A percentile compares a stretch with the other conserved stretches of the same genome.
Evolutionary conservation across 2,888 invertebrate species (phyloP).

Genomic region (Petrolisthes manimaculis): DNA sequence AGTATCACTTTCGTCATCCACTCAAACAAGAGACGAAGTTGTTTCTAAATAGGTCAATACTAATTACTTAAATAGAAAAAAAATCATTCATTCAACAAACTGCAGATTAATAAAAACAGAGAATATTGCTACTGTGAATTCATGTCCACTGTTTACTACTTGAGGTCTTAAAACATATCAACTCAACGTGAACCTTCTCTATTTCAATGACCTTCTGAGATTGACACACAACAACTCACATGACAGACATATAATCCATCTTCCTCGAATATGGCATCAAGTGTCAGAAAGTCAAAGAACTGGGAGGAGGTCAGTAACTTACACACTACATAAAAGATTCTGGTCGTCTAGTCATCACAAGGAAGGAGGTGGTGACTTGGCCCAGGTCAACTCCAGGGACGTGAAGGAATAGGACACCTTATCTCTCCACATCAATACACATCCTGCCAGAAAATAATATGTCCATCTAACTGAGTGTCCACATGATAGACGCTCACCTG

Average conservation of each 20-base stretch:
- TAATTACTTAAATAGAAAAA: conserved; percentile 11
- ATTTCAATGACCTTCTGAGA: conserved; percentile 42
- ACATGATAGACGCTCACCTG: too few relatives aligned
- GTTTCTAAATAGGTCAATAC: background rate
- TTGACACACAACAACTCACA: background rate
- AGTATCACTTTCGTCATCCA: background rate
- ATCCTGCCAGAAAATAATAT: too few relatives aligned
- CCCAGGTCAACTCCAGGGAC: background rate
- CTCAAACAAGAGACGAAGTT: background rate
- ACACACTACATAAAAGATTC: conserved; percentile 56
- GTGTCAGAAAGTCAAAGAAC: conserved; percentile 41
- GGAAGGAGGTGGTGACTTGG: conserved; percentile 16
- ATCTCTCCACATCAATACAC: too few relatives aligned
- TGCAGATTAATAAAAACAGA: conserved; percentile 21
- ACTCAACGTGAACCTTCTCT: conserved; percentile 38
- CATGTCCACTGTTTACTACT: conserved; percentile 49
- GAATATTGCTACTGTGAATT: conserved; percentile 31
- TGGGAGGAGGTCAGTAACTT: conserved; percentile 43
- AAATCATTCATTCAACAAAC: conserved; percentile 6
- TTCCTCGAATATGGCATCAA: background rate
- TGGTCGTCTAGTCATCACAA: conserved; percentile 40
- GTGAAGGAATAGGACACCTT: too few relatives aligned
- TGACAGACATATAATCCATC: background rate
- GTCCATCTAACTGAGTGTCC: too few relatives aligned
- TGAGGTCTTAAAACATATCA: conserved; percentile 58